Evolutionary conservation across 2,888 invertebrate genomes (phyloP).

Genomic region (Dendrolimus pini): DNA sequence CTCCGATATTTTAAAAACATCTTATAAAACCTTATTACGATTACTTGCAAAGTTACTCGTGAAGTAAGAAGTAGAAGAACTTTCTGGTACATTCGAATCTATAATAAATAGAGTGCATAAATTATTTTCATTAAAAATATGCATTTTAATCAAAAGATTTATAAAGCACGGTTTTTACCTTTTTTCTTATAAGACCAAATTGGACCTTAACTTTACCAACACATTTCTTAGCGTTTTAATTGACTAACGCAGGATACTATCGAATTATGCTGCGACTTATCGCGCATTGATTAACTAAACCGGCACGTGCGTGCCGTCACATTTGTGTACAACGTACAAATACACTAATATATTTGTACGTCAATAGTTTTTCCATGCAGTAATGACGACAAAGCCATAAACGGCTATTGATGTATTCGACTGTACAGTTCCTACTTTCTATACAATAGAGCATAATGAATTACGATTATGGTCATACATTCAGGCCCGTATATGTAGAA

Average conservation of each 20-base stretch:
- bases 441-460: constrained; percentile 4
- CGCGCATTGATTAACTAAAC: background rate
- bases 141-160: no score
- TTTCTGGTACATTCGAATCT: no score
- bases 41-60: no score
- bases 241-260: background rate
- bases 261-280: background rate
- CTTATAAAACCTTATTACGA: no score
- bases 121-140: no score
- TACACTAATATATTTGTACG: background rate
- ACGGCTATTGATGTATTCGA: constrained; percentile 7
- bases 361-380: constrained; percentile 3
- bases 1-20: no score
- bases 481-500: no score
- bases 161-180: no score
- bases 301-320: background rate
- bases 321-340: background rate
- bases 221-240: background rate
- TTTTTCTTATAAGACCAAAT: background rate
- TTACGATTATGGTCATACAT: constrained; percentile 12
- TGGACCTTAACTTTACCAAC: background rate
- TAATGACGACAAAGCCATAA: constrained; percentile 3
- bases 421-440: constrained; percentile 4
- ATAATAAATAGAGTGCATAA: no score
- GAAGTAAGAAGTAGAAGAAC: no score